Base-by-base conservation (phyloP, 2,113 vertebrate species). In the Macquaria australasica region DNA sequence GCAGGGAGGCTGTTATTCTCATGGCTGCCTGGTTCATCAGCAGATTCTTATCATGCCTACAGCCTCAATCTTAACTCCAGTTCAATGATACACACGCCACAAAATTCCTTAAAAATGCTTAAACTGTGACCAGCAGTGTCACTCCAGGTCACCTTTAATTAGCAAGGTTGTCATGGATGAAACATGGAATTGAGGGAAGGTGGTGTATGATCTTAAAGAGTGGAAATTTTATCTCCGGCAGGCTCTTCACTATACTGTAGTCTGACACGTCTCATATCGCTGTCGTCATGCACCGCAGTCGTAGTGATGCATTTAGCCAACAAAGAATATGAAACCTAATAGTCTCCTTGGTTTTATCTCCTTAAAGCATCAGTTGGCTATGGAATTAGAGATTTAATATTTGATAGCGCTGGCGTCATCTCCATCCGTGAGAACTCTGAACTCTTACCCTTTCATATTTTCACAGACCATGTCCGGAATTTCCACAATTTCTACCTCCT, bases 251-350 rank as follows among this genome's bases (percentile, higher is more conserved):
- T 90, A 71, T 84, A 45, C 93, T 94, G 87, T 83, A 62, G 78
- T 77, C 62, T 67, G 58, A 77, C 68, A 81, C 25, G 34, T 81
- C 84, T 90, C 76, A 9, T 66, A 66, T 85, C 51, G 18, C 63
- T 39, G 62, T 74, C 73, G 76, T 83, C 72, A 87, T 43, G 64
- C 77, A 51, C 39, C 59, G 55, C 59, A 67, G 56, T 90, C n/a
- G n/a, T 73, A 82, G 73, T 59, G 60, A 58, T 79, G 82, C 81
- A 94, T 92, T 93, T 86, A 91, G 73, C 82, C 93, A 93, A 95
- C 90, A 95, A 90, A 94, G 95, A 92, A 80, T 67, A 94, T 37
- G 92, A 96, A 96, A 95, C 86, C 43, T 79, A 89, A 95, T 94
- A 90, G 60, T 71, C 87, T 66, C 88, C 60, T 87, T 48, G 23